Evolutionary conservation across 2,888 invertebrate genomes (phyloP), one percentile per base, ranked within the genome.

Genomic region (Oxyteleia sp.): DNA sequence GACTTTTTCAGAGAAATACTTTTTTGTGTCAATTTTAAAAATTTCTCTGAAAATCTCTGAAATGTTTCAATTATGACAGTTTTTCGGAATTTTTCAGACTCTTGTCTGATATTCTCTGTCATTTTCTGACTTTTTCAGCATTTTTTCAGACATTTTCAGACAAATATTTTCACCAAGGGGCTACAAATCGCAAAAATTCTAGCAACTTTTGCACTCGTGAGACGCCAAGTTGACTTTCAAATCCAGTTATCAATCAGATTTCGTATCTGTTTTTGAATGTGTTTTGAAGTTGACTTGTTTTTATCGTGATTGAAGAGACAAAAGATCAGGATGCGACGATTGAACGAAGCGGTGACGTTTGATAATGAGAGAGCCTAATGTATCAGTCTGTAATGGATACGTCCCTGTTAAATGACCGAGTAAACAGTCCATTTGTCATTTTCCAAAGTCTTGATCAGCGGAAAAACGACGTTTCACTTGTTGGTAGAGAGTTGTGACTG

Each of bases 371-470:
- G 78, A 75, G 81, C 84, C 87, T 91, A 91, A 91, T 91, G 90
- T 87, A 88, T 53, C 63, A 63, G 71, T 71, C 57, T 78, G 89
- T 90, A 90, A 90, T 88, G 86, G 88, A 89, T 87, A 88, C 84
- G 84, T 84, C 76, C 16, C 35, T 76, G 85, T 82, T 84, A 61
- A 76, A 76, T 63, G 89, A 87, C 87, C 71, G 82, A 74, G 88
- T 90, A 92, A 92, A 92, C 90, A 91, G 86, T 90, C 89, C 88
- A 90, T 91, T 91, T 88, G 88, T 91, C 91, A 91, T 90, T 88
- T 87, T 76, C 53, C 26, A 35, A 38, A 20, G n/a, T 32, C 43
- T 16, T 32, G 15, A 72, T 43, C 63, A 13, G 41, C 38, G 64
- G 51, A 64, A 75, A 55, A 45, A 41, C 41, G 41, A 13, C 32